Evolutionary conservation across 2,797 vertebrate genomes (phyloP).

Genomic region (Hoplostethus mediterraneus): DNA sequence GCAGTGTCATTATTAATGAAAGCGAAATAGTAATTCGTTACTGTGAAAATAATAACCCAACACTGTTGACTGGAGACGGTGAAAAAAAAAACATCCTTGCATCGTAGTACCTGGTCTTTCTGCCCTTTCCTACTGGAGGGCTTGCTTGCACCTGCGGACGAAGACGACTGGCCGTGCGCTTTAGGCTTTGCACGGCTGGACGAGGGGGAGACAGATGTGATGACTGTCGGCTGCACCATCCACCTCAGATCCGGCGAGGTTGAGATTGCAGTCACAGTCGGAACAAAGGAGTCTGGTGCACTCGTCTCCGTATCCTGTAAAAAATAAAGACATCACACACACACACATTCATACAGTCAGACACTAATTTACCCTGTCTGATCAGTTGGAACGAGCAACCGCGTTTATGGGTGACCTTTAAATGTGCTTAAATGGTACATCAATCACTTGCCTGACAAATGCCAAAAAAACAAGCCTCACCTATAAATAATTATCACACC

Average conservation of each 20-base stretch:
- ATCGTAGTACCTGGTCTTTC: slow-evolving; percentile 87
- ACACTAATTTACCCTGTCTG: slow-evolving; percentile 33
- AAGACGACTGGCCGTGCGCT: slow-evolving; percentile 75
- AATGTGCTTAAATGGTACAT: slow-evolving; percentile 37
- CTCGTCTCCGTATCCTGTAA: slow-evolving; percentile 85
- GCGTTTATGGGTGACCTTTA: slow-evolving; percentile 58
- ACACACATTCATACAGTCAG: slow-evolving; percentile 35
- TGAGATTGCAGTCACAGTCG: slow-evolving; percentile 90
- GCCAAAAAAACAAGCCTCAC: slow-evolving; percentile 10
- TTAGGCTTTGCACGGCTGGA: slow-evolving; percentile 84
- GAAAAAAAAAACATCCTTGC: not conserved
- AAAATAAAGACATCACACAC: slow-evolving; percentile 38
- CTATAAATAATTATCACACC: not conserved
- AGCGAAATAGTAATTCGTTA: too few species aligned
- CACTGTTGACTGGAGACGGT: not conserved
- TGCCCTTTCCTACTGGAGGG: slow-evolving; percentile 86
- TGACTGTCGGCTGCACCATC: slow-evolving; percentile 89
- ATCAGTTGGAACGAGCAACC: slow-evolving; percentile 23
- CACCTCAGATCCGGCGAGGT: slow-evolving; percentile 89
- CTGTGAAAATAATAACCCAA: not conserved
- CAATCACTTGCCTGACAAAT: slow-evolving; percentile 39
- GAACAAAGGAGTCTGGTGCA: slow-evolving; percentile 88
- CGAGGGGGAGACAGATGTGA: slow-evolving; percentile 86
- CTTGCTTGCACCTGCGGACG: slow-evolving; percentile 71
- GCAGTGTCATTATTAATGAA: too few species aligned